Percentiles rank a stretch among this genome's conserved stretches.
phyloP scores from a whole-genome alignment of 2,888 invertebrate species.

The Electrophaes corylata region DNA sequence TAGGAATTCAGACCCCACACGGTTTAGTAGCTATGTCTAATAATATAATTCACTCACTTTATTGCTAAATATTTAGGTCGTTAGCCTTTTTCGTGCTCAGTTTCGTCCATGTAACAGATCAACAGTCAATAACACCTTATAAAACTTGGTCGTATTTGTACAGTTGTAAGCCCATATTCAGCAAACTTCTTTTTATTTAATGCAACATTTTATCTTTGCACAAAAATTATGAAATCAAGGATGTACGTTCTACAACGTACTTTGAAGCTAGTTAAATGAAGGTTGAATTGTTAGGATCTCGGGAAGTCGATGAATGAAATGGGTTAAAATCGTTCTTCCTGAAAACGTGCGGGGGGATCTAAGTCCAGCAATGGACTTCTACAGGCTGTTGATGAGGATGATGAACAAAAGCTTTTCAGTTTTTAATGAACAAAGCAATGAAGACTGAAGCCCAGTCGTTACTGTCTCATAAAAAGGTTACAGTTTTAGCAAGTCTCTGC shows the following conservation, averaged over 20 bases:
- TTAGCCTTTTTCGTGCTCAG: constrained; percentile 35
- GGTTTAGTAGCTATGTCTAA: constrained; percentile 24
- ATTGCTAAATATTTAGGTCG: constrained; percentile 38
- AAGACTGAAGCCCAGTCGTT: neutral
- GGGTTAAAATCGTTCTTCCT: too few species aligned
- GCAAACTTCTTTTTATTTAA: constrained; percentile 13
- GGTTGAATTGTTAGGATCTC: too few species aligned
- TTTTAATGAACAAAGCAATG: neutral
- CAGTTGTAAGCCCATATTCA: constrained; percentile 18
- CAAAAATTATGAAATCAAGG: constrained; percentile 17
- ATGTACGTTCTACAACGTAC: neutral
- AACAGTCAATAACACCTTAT: constrained; percentile 26
- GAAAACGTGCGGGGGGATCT: too few species aligned
- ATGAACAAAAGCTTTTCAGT: too few species aligned
- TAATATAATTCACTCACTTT: constrained; percentile 27
- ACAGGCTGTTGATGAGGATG: too few species aligned
- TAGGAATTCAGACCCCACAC: constrained; percentile 56
- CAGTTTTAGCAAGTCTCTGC: constrained; percentile 15
- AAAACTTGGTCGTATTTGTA: constrained; percentile 16
- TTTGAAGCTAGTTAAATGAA: neutral
- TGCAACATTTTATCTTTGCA: constrained; percentile 6
- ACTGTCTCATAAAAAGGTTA: constrained; percentile 13
- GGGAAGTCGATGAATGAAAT: too few species aligned
- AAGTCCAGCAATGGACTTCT: too few species aligned
- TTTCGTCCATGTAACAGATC: constrained; percentile 30